Percentiles rank a stretch among this genome's conserved stretches.
phyloP scores from a whole-genome alignment of 2,113 vertebrate species.

The Otus sunia region DNA sequence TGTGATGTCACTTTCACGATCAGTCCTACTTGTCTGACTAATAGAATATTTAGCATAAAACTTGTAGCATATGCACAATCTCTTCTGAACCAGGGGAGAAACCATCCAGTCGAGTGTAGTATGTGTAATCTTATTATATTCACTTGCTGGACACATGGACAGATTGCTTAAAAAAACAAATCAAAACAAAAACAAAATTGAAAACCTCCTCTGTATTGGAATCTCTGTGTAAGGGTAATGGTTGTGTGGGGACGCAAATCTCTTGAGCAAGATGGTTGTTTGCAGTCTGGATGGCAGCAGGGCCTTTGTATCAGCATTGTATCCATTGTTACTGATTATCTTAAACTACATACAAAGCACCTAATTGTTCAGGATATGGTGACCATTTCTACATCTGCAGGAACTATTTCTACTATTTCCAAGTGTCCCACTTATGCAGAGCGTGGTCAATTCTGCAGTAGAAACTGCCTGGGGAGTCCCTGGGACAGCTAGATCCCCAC shows the following conservation, averaged over 20 bases:
- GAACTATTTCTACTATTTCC: neutral
- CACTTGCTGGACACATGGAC: neutral
- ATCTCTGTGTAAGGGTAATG: neutral
- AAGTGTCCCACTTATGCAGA: neutral
- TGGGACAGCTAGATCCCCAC: neutral
- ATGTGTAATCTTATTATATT: neutral
- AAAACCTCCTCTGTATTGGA: neutral
- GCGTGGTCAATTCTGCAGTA: neutral
- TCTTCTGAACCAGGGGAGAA: neutral
- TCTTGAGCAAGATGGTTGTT: neutral
- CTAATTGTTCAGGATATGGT: rapidly evolving
- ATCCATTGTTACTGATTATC: neutral
- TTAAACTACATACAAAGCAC: neutral
- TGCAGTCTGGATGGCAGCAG: neutral
- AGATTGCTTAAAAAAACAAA: neutral
- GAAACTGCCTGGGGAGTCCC: neutral
- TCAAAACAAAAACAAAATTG: neutral
- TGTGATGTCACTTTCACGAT: rapidly evolving
- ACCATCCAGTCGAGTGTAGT: neutral
- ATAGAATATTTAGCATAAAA: neutral
- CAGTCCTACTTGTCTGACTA: neutral
- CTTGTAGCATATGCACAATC: neutral
- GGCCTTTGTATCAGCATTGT: neutral
- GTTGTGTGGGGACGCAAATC: neutral
- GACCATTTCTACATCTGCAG: neutral